Conservation (phyloP, 2,888 invertebrate genomes). For the Rambutsinella grinnellia region DNA sequence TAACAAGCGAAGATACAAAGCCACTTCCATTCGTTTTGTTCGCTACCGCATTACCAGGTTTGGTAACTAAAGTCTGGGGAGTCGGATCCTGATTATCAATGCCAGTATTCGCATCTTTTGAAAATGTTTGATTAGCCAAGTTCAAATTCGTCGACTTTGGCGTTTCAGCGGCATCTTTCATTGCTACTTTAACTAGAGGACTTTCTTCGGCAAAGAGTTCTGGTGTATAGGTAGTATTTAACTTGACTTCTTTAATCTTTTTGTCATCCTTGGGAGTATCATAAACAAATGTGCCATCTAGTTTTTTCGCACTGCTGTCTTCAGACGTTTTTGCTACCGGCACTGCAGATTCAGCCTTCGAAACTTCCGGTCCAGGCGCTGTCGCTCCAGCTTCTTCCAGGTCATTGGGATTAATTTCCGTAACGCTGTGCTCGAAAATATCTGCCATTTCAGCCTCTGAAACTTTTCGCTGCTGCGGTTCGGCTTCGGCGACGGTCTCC, state of each 20-base stretch:
- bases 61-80: background rate
- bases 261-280: slow-evolving; percentile 22
- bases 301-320: background rate
- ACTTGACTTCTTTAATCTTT: background rate
- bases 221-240: slow-evolving; percentile 26
- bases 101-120: too few species aligned
- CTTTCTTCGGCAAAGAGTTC: slow-evolving; percentile 31
- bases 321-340: background rate
- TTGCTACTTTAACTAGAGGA: background rate
- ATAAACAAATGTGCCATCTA: slow-evolving; percentile 9
- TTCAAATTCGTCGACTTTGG: background rate
- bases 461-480: background rate
- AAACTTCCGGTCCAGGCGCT: background rate
- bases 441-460: background rate
- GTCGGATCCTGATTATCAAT: too few species aligned
- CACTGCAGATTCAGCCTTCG: background rate
- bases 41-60: background rate
- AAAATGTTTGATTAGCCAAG: background rate
- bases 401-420: too few species aligned
- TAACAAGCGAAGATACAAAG: slow-evolving; percentile 34
- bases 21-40: slow-evolving; percentile 19
- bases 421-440: slow-evolving; percentile 12
- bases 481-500: background rate
- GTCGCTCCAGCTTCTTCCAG: background rate
- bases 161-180: slow-evolving; percentile 1